Evolutionary conservation across 2,888 invertebrate genomes (phyloP), one percentile per base, ranked within the genome.

Genomic region (Troides oblongomaculatus): DNA sequence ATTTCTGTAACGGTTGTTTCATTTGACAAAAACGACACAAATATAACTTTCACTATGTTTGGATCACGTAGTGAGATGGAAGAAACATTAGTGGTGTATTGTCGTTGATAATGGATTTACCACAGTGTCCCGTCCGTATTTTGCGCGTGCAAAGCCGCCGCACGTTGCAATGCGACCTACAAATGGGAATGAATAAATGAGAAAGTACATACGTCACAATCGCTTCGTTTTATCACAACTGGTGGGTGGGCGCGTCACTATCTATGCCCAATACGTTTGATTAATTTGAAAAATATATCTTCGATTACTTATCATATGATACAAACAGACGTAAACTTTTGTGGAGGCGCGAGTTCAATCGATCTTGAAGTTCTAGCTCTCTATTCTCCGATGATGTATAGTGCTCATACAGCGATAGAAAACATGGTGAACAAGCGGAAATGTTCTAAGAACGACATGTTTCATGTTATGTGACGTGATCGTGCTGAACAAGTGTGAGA

Each of bases 21-120:
- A 76, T 80, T 82, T 81, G 79, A 82, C 80, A 82, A 82, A 81
- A 81, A 80, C 76, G 77, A 77, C 76, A 79, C 75, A 76, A 82
- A 81, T 82, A 79, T 81, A 80, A 88, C 87, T 88, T 88, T 89
- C 88, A 87, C 87, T 88, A 79, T 80, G 83, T 78, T 83, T 74
- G 74, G 78, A 84, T 81, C 84, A 82, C 81, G 83, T 84, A 81
- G 79, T 73, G 73, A 72, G 76, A 76, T 79, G 78, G 79, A 78
- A 77, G 81, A 81, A 83, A 81, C 80, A 82, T 84, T 79, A 76
- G 77, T 75, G 76, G 77, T 74, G 81, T 81, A 82, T 84, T 84
- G 84, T 83, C 74, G 80, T 77, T 76, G 78, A 78, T 82, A 85
- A 86, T 85, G 83, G 81, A 84, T 84, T 84, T 75, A 81, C 79